phyloP scores from a whole-genome alignment of 2,113 vertebrate genomes.

The Labrus mixtus region DNA sequence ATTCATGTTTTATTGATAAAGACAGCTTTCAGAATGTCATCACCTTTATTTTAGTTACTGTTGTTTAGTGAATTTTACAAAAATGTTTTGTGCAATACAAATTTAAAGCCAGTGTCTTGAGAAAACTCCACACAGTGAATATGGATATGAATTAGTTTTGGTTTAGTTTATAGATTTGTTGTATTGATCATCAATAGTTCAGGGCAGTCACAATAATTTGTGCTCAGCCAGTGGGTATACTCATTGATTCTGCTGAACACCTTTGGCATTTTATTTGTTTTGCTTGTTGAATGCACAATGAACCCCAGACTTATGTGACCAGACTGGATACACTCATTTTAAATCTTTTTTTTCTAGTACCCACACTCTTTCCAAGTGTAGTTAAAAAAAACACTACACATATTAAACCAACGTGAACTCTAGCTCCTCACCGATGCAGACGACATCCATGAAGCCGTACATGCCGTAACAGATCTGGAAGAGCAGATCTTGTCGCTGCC shows the following conservation, averaged over 20 bases:
- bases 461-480: constrained; percentile 99
- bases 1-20: constrained; percentile 27
- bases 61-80: not conserved
- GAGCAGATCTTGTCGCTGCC: constrained; percentile 99
- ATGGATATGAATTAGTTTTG: constrained; percentile 11
- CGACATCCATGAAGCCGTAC: constrained; percentile 99
- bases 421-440: constrained; percentile 92
- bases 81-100: constrained; percentile 7
- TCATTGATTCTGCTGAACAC: constrained; percentile 31
- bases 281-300: constrained; percentile 18
- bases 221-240: not conserved
- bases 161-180: constrained; percentile 18
- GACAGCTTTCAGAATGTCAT: constrained; percentile 8
- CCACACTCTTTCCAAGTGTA: not conserved
- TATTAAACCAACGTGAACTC: not conserved
- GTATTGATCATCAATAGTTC: constrained; percentile 37
- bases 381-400: not conserved
- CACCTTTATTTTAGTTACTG: constrained; percentile 5
- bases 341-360: not conserved
- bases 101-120: not conserved
- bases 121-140: not conserved
- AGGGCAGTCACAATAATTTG: constrained; percentile 25
- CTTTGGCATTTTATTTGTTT: constrained; percentile 39
- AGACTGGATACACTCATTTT: constrained; percentile 1
- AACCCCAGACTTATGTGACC: constrained; percentile 19